A percentile compares a stretch with the other conserved stretches of the same genome.
Evolutionary conservation across 1,140 invertebrate genomes (phyloP).

Genomic region (Hormaphis cornu): DNA sequence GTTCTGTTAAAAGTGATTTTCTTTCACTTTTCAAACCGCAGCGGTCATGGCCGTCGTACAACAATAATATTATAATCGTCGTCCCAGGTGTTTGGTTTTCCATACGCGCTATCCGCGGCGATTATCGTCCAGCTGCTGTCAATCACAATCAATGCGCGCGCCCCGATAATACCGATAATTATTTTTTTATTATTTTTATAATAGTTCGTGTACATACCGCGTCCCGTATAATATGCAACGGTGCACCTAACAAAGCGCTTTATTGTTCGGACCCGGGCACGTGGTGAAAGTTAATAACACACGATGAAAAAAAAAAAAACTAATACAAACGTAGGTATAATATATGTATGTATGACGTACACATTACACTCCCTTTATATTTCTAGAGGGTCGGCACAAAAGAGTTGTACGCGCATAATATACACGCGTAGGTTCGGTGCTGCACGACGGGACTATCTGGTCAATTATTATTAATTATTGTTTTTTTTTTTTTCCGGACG

Average conservation of each 20-base stretch:
- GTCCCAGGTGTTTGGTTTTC: constrained; percentile 21
- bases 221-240: no score
- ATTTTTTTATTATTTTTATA: constrained; percentile 15
- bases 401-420: constrained; percentile 1
- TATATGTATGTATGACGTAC: no score
- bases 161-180: constrained; percentile 31
- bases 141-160: constrained; percentile 26
- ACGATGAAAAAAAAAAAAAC: not conserved
- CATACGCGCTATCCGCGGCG: not conserved
- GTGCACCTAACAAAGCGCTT: constrained; percentile 23
- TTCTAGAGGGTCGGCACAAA: constrained; percentile 19
- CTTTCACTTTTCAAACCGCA: no score
- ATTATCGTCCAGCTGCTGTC: constrained; percentile 25
- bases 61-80: no score
- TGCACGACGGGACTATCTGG: constrained; percentile 8
- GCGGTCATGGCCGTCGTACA: no score
- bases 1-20: no score
- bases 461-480: constrained; percentile 32
- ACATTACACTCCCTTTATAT: not conserved
- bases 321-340: not conserved
- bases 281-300: constrained; percentile 27
- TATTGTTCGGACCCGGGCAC: constrained; percentile 22
- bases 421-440: no score
- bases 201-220: not conserved
- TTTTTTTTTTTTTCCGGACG: not conserved